A percentile compares a stretch with the other conserved stretches of the same genome.
These are phyloP conservation scores for Griposia aprilina DNA, from an alignment of 2,888 invertebrate genomes.

Conservation along the genomic window DNA sequence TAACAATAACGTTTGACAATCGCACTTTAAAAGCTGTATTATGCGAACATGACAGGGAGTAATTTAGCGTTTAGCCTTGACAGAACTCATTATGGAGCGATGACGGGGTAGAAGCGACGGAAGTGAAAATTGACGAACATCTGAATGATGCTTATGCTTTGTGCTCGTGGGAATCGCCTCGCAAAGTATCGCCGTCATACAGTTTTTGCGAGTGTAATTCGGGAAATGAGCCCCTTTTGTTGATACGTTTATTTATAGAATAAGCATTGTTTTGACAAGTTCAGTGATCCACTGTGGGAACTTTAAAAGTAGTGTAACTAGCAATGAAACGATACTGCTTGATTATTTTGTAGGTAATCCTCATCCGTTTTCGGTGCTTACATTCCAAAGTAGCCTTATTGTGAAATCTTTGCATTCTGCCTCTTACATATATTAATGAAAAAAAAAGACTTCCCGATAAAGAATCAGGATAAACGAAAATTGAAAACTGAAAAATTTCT, in stretches of 20 bases:
- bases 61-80: constrained; percentile 75
- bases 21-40: constrained; percentile 63
- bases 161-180: constrained; percentile 60
- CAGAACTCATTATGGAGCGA: constrained; percentile 74
- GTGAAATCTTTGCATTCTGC: background rate
- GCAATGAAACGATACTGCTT: constrained; percentile 5
- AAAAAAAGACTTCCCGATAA: background rate
- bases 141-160: constrained; percentile 58
- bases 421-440: background rate
- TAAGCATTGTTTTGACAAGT: constrained; percentile 44
- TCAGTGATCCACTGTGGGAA: constrained; percentile 49
- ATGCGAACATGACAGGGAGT: constrained; percentile 67
- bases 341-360: background rate
- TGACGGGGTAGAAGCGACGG: constrained; percentile 79
- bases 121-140: constrained; percentile 75
- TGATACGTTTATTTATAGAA: constrained; percentile 52
- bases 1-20: constrained; percentile 60
- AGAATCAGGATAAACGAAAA: background rate
- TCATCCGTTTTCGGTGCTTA: background rate
- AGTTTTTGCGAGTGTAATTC: constrained; percentile 49
- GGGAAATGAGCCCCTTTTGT: constrained; percentile 53
- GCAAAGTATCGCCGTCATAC: constrained; percentile 43
- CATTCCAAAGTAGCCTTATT: background rate
- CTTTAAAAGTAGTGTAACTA: constrained; percentile 4
- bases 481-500: background rate